These are phyloP conservation scores for Serrognathus titanus DNA, from an alignment of 2,888 invertebrate genomes.

Conservation along the genomic window DNA sequence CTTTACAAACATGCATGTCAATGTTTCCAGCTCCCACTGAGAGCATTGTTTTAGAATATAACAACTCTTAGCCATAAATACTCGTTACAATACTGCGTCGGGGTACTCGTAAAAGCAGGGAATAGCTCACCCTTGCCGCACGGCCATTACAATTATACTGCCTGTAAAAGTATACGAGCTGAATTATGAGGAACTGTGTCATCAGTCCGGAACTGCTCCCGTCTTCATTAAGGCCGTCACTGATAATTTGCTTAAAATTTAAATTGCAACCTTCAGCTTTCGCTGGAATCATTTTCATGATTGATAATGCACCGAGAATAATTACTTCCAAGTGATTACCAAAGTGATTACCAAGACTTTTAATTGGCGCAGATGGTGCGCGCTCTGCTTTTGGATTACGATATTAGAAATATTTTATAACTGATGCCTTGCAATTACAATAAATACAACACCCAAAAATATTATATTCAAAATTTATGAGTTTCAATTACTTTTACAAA, in stretches of 20 bases:
- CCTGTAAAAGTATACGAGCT: constrained; percentile 3
- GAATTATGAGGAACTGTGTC: constrained; percentile 2
- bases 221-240: not conserved
- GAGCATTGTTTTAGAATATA: not conserved
- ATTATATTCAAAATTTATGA: too few relatives aligned
- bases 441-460: too few relatives aligned
- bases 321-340: too few relatives aligned
- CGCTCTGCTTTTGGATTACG: too few relatives aligned
- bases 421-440: too few relatives aligned
- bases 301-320: too few relatives aligned
- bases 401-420: too few relatives aligned
- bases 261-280: not conserved
- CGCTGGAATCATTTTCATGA: not conserved
- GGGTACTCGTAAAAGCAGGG: not conserved
- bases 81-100: constrained; percentile 2
- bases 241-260: not conserved
- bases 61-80: constrained; percentile 1
- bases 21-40: not conserved
- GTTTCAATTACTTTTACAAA: too few relatives aligned
- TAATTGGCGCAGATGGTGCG: too few relatives aligned
- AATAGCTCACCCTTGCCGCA: not conserved
- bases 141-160: constrained; percentile 1
- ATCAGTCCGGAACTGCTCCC: not conserved
- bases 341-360: too few relatives aligned
- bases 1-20: not conserved